Conservation (phyloP, 2,797 vertebrate species). For the Mormyrops attenuatus region DNA sequence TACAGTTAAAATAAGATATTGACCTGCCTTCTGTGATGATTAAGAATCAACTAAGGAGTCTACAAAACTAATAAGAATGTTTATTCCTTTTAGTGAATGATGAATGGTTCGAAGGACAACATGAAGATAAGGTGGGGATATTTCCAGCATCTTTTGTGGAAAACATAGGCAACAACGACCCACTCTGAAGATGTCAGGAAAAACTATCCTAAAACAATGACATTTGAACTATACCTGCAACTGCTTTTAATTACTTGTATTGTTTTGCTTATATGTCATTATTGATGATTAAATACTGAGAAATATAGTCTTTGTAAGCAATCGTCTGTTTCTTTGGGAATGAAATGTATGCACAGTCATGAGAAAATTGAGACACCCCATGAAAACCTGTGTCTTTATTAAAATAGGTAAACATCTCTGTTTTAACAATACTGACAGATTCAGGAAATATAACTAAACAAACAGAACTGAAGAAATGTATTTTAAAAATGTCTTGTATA, state of each 20-base stretch:
- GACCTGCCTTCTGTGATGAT: neutral
- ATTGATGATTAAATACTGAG: neutral
- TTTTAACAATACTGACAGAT: neutral
- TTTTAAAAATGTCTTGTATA: neutral
- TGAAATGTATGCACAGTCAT: neutral
- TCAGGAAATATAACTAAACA: neutral
- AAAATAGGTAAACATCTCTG: neutral
- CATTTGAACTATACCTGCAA: neutral
- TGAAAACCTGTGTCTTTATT: neutral
- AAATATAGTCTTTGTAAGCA: neutral
- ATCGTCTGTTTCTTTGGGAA: neutral
- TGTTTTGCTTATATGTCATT: neutral
- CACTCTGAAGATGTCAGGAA: neutral
- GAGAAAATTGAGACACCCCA: neutral
- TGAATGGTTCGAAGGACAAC: slow-evolving; percentile 88
- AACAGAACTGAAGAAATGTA: neutral
- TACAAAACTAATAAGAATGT: neutral
- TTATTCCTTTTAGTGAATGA: slow-evolving; percentile 71
- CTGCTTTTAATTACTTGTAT: neutral
- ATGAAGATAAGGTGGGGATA: slow-evolving; percentile 78
- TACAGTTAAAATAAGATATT: neutral
- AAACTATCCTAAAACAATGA: neutral
- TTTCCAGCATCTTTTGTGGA: slow-evolving; percentile 82
- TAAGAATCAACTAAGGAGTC: neutral
- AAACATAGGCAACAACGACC: slow-evolving; percentile 23